Conservation (phyloP, 2,888 invertebrate genomes). For the Melitaea athalia region DNA sequence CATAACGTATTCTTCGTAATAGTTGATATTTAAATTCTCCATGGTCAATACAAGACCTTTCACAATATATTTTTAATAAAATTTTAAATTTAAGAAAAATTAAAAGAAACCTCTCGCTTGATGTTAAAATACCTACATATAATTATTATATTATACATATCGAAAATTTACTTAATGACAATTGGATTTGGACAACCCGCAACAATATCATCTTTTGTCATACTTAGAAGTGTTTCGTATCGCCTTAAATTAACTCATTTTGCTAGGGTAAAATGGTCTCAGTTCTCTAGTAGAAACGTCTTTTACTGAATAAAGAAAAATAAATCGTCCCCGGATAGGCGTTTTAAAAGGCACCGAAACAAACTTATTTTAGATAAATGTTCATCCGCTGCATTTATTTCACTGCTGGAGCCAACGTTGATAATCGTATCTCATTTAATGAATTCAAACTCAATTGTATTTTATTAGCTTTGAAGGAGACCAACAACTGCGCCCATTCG, state of each 20-base stretch:
- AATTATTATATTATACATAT: not conserved
- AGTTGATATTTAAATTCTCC: slow-evolving; percentile 39
- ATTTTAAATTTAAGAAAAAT: slow-evolving; percentile 11
- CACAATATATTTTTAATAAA: slow-evolving; percentile 23
- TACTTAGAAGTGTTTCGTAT: too few species aligned
- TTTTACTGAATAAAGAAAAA: not conserved
- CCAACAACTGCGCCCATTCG: slow-evolving; percentile 25
- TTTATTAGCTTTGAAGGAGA: slow-evolving; percentile 26
- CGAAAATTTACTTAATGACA: not conserved
- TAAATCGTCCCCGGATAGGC: slow-evolving; percentile 2
- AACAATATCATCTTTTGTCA: too few species aligned
- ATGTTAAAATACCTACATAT: not conserved
- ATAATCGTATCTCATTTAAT: slow-evolving; percentile 37
- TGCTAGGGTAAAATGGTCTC: too few species aligned
- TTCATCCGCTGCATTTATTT: slow-evolving; percentile 48
- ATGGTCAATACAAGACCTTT: slow-evolving; percentile 20
- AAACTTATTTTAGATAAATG: slow-evolving; percentile 53
- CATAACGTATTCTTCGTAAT: slow-evolving; percentile 34
- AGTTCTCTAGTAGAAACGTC: not conserved
- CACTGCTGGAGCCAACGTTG: slow-evolving; percentile 34
- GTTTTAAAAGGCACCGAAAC: slow-evolving; percentile 39
- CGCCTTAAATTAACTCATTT: too few species aligned
- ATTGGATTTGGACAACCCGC: too few species aligned
- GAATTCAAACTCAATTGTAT: slow-evolving; percentile 20
- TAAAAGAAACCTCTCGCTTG: not conserved